Base-by-base conservation (phyloP, 2,797 vertebrate genomes). In the Margarornis squamiger region DNA sequence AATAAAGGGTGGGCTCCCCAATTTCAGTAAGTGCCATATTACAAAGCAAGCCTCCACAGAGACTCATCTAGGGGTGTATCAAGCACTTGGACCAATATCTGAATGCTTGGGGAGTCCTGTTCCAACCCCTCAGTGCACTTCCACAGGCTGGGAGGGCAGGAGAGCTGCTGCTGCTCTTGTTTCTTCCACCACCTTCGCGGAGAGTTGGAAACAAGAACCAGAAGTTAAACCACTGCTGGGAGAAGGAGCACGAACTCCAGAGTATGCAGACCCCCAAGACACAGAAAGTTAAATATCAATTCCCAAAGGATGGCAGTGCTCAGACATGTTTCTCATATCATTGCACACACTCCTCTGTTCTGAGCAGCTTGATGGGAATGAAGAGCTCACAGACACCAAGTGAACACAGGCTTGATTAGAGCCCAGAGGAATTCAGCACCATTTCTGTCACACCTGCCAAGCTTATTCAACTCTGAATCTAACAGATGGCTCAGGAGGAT, bases 401-500 rank as follows among this genome's bases (percentile, higher is more conserved):
- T 9, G 26, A 65, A 45, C 2, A 8, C 67, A 77, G 73, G 32
- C 23, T 66, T 66, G 38, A 58, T 52, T 19, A 59, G 74, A 85
- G 55, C 41, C 65, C 82, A 80, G 39, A 52, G 79, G 72, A 76
- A 74, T 49, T 83, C 66, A 87, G 85, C 83, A 90, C 65, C 65
- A 14, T 62, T 82, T 72, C n/a, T 71, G 59, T 74, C 45, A 70
- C 12, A 1, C 8, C 12, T 1, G 10, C 34, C 21, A 43, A 36
- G 14, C 0, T 14, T 13, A 38, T 41, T 65, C 27, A 80, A 8
- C n/a, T 34, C 75, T 3, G 2, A 34, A 77, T 21, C 36, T 26
- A 63, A 54, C 7, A 14, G 48, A 51, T n/a, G 49, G 32, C 41
- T 75, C 48, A 32, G 20, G 41, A 55, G 19, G 32, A 62, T 62